Evolutionary conservation across 2,888 invertebrate genomes (phyloP), one percentile per base, ranked within the genome.

Genomic region (Drosophila kuntzei): DNA sequence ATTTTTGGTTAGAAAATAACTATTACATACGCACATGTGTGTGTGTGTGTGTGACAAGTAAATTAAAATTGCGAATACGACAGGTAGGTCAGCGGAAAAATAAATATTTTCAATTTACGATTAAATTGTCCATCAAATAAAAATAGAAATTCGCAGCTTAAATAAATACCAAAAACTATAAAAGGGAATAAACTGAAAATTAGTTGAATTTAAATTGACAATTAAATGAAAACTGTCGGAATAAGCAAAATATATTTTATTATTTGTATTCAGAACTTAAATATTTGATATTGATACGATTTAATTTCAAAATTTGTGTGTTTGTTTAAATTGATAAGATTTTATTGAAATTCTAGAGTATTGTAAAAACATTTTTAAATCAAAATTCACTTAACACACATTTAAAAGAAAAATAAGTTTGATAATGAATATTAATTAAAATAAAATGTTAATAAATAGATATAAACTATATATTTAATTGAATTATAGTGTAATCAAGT

Each of bases 31-130:
- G 7, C 32, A 16, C 43, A 34, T 34, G 34, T 44, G 37, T 27
- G 36, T 34, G 34, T 44, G 37, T 27, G 36, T 50, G 18, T 43
- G 39, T 49, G 44, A 66, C 36, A 61, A 37, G 63, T 61, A 76
- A 71, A 85, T 69, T 76, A 63, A 79, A 76, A 71, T 64, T 62
- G 27, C 41, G 60, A 51, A 58, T 50, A 46, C 68, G 68, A 32
- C 60, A 75, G 47, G 71, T 74, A 37, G n/a, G 8, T 8, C 8
- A 27, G 46, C 27, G 18, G 3, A 9, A 53, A 27, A 65, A 59
- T 47, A 39, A 70, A 43, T 50, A 46, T 22, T 14, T 50, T 29
- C 51, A 36, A 54, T 27, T 25, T 18, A 9, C 29, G 25, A 25
- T 22, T 5, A 12, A 25, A 8, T 12, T 7, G 18, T 7, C 7